These are phyloP conservation scores for Pristiophorus japonicus DNA, from an alignment of 2,113 vertebrate genomes.

Conservation along the genomic window DNA sequence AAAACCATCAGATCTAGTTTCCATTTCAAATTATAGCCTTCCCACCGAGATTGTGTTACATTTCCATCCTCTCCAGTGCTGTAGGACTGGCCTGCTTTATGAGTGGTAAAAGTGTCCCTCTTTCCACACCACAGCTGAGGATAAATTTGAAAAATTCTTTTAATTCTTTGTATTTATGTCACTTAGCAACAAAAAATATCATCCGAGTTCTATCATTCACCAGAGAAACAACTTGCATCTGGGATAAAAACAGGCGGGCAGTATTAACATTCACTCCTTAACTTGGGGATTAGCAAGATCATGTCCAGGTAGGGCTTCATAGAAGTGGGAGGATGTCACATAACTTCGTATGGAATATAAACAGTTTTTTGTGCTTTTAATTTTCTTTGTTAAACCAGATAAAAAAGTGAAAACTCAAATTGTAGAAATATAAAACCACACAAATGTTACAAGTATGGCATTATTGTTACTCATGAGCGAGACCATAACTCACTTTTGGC, in stretches of 20 bases:
- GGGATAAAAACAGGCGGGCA: neutral
- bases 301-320: neutral
- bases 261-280: neutral
- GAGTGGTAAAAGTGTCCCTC: neutral
- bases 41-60: too few relatives aligned
- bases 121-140: neutral
- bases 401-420: neutral
- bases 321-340: neutral
- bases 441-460: neutral
- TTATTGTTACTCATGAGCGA: neutral
- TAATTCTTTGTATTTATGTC: neutral
- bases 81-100: neutral
- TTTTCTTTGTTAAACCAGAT: neutral
- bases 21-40: too few relatives aligned
- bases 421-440: neutral
- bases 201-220: neutral
- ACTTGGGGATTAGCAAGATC: neutral
- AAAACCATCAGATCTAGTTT: too few relatives aligned
- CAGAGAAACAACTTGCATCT: neutral
- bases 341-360: neutral
- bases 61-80: neutral
- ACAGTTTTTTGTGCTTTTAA: neutral
- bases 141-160: neutral
- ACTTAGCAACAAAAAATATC: neutral
- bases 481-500: neutral